phyloP scores from a whole-genome alignment of 2,113 vertebrate genomes.

The Okapia johnstoni region DNA sequence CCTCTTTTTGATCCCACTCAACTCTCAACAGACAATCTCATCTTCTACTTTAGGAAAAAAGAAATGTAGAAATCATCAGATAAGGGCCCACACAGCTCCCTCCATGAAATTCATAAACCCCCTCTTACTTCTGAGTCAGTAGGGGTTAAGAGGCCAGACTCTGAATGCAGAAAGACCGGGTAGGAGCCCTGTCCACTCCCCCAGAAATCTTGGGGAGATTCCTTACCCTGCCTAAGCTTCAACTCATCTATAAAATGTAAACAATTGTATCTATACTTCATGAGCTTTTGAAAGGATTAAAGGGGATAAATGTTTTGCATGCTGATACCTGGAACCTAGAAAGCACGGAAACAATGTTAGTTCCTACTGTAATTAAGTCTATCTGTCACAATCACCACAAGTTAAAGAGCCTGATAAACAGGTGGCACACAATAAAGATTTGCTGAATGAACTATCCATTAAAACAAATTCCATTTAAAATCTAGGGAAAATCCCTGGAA shows the following conservation, averaged over 20 bases:
- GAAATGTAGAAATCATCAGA: neutral
- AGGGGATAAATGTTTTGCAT: neutral
- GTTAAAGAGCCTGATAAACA: neutral
- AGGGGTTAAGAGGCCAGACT: neutral
- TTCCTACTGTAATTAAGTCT: neutral
- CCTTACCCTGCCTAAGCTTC: neutral
- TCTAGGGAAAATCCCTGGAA: neutral
- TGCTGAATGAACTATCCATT: neutral
- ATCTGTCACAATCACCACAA: neutral
- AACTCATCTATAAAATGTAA: neutral
- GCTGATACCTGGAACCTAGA: neutral
- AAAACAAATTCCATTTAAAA: neutral
- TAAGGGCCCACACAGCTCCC: neutral
- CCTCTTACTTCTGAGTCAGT: neutral
- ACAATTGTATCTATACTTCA: neutral
- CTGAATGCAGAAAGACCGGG: neutral
- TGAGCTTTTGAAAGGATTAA: neutral
- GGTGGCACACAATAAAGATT: neutral
- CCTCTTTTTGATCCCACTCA: neutral
- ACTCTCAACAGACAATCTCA: neutral
- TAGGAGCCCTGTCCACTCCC: neutral
- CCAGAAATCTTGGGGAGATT: neutral
- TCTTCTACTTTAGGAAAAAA: neutral
- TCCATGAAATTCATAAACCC: neutral
- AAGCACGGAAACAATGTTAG: neutral